phyloP scores from a whole-genome alignment of 2,888 invertebrate genomes.

The Emmelina monodactyla region DNA sequence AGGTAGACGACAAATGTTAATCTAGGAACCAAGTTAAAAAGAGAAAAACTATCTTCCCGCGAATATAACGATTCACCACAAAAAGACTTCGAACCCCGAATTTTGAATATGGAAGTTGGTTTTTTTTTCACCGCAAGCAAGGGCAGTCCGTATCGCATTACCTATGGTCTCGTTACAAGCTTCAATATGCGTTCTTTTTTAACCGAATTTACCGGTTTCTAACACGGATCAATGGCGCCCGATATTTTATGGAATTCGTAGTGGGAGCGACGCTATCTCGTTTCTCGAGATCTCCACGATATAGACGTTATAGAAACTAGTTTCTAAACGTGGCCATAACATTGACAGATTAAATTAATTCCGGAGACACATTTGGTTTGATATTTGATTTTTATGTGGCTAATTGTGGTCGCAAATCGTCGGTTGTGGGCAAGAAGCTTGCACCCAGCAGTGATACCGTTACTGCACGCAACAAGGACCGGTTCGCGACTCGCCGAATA shows the following conservation, averaged over 20 bases:
- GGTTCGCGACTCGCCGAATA: slow-evolving; percentile 40
- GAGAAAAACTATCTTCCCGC: background rate
- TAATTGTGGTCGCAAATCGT: slow-evolving; percentile 48
- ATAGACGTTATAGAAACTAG: slow-evolving; percentile 51
- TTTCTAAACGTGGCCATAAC: slow-evolving; percentile 52
- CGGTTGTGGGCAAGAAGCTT: slow-evolving; percentile 41
- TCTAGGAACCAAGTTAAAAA: background rate
- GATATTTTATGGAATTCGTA: slow-evolving; percentile 48
- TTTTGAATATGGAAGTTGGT: slow-evolving; percentile 46
- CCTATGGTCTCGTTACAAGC: slow-evolving; percentile 53
- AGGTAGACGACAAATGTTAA: slow-evolving; percentile 1
- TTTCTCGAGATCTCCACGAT: slow-evolving; percentile 51
- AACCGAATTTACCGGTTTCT: slow-evolving; percentile 39
- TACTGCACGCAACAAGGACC: slow-evolving; percentile 43
- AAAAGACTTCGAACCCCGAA: slow-evolving; percentile 24
- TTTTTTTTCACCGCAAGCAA: slow-evolving; percentile 40
- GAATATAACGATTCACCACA: background rate
- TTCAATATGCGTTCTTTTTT: slow-evolving; percentile 35
- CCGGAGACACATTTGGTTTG: slow-evolving; percentile 27
- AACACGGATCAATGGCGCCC: slow-evolving; percentile 30
- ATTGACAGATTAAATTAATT: slow-evolving; percentile 52
- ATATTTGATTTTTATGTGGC: slow-evolving; percentile 42
- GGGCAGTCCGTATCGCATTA: slow-evolving; percentile 57
- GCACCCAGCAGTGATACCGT: slow-evolving; percentile 40
- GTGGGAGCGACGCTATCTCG: slow-evolving; percentile 48